phyloP scores from a whole-genome alignment of 2,113 vertebrate species.

The Dolichallabes microphthalmus region DNA sequence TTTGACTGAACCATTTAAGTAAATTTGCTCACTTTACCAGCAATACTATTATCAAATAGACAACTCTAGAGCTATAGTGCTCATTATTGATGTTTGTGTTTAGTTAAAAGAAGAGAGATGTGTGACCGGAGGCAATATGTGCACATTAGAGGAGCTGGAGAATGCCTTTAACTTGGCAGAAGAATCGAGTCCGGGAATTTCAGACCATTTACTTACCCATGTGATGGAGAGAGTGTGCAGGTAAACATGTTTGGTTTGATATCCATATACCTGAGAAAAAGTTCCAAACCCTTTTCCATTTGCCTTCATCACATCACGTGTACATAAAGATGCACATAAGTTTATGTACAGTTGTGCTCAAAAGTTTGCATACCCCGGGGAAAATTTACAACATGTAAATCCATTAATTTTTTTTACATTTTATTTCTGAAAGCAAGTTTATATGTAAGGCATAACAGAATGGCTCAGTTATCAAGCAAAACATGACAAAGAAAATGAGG shows the following conservation, averaged over 20 bases:
- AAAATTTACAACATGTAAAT: too few relatives aligned
- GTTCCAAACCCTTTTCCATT: not conserved
- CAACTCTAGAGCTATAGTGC: not conserved
- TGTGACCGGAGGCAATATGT: constrained; percentile 79
- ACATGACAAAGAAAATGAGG: too few relatives aligned
- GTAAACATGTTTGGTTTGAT: constrained; percentile 58
- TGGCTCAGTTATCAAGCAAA: too few relatives aligned
- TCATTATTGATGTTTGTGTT: not conserved
- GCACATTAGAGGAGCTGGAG: constrained; percentile 94
- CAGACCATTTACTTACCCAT: constrained; percentile 81
- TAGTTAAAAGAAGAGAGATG: constrained; percentile 70
- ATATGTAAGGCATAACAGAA: too few relatives aligned
- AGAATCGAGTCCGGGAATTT: constrained; percentile 86
- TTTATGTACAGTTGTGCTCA: not conserved
- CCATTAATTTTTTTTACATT: too few relatives aligned
- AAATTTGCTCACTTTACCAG: not conserved
- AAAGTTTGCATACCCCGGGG: too few relatives aligned
- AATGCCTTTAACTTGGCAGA: constrained; percentile 92
- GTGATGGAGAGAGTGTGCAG: constrained; percentile 84
- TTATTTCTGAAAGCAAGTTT: too few relatives aligned
- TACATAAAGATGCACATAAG: not conserved
- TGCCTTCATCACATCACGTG: not conserved
- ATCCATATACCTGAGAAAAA: not conserved
- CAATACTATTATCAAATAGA: not conserved
- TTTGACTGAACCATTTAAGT: not conserved